A percentile compares a stretch with the other conserved stretches of the same genome.
These are phyloP conservation scores for Hoplias malabaricus DNA, from an alignment of 2,113 vertebrate species.

Conservation along the genomic window DNA sequence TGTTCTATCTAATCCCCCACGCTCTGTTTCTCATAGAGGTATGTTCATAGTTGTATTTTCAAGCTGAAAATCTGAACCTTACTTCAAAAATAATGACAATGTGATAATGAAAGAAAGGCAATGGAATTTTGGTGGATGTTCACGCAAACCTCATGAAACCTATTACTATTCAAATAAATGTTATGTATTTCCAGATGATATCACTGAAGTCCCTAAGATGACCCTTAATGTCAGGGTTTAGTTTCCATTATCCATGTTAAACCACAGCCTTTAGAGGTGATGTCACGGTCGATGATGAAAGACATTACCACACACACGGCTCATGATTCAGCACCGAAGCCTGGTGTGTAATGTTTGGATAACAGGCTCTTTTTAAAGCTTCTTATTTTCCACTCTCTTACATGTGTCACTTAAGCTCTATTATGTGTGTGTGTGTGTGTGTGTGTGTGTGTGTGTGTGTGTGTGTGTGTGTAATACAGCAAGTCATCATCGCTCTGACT, in stretches of 20 bases:
- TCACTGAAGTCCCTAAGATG: neutral
- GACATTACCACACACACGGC: neutral
- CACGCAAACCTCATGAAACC: no score
- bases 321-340: constrained; percentile 17
- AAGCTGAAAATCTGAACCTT: no score
- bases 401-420: neutral
- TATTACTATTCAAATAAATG: no score
- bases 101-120: no score
- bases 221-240: neutral
- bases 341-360: constrained; percentile 36
- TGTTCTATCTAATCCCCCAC: no score
- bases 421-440: constrained; percentile 37
- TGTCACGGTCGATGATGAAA: neutral
- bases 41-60: no score
- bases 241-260: neutral
- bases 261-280: neutral
- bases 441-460: no score
- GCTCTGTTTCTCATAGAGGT: no score
- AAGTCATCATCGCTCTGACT: neutral
- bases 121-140: no score
- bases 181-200: no score
- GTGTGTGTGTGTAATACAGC: neutral
- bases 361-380: constrained; percentile 14
- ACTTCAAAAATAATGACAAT: no score
- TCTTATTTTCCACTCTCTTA: neutral